These are phyloP conservation scores for Pseudomugil gertrudae DNA, from an alignment of 2,797 vertebrate genomes.

Conservation along the genomic window DNA sequence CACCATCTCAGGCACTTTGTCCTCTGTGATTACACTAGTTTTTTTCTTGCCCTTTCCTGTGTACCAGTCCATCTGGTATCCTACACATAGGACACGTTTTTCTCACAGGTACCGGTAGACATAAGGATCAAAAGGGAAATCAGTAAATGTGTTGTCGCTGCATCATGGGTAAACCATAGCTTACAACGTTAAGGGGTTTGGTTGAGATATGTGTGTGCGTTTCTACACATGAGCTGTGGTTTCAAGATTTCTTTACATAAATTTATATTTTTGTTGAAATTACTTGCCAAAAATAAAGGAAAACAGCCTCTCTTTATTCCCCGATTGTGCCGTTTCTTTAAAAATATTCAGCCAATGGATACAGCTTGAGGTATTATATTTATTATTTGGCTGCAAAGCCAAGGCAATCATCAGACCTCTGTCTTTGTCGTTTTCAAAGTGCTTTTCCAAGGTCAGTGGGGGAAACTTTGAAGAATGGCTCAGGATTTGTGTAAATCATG, in stretches of 20 bases:
- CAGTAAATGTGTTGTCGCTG: neutral
- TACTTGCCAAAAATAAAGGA: conserved; percentile 31
- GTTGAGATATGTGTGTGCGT: neutral
- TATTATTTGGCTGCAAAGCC: conserved; percentile 49
- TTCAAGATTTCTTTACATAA: conserved; percentile 36
- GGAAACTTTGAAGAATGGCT: conserved; percentile 70
- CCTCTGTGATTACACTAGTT: conserved; percentile 64
- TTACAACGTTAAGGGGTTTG: neutral
- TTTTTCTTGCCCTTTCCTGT: conserved; percentile 43
- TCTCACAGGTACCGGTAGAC: conserved; percentile 36
- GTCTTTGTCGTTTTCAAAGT: conserved; percentile 51
- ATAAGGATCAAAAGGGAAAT: conserved; percentile 35
- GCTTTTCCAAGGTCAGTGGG: conserved; percentile 56
- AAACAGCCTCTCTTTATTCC: conserved; percentile 47
- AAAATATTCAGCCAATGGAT: conserved; percentile 50
- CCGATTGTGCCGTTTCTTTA: conserved; percentile 59
- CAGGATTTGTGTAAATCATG: conserved; percentile 76
- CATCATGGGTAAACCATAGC: neutral
- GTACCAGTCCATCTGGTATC: conserved; percentile 35
- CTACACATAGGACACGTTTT: conserved; percentile 42
- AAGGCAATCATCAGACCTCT: conserved; percentile 44
- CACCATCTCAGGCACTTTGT: conserved; percentile 54
- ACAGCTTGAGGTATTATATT: conserved; percentile 47
- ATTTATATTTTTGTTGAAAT: conserved; percentile 36
- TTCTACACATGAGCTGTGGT: conserved; percentile 52